Base-by-base conservation (phyloP, 2,113 vertebrate species). In the Helogale parvula region DNA sequence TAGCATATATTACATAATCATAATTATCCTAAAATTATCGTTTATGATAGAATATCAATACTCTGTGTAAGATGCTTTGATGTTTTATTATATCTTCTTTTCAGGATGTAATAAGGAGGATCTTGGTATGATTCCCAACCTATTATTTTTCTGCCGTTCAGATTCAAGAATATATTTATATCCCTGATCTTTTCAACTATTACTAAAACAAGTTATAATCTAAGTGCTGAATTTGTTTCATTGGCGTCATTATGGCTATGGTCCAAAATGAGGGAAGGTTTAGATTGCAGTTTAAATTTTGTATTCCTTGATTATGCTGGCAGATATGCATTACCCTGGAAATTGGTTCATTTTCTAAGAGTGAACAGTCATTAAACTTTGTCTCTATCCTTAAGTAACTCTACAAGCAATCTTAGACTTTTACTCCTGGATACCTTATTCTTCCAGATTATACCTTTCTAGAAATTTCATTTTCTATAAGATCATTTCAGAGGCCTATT, bases 321-420 rank as follows among this genome's bases (percentile, higher is more conserved):
- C 57, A 80, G 90, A 41, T 92, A 50, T 33, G 17, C 31, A 77
- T 96, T 86, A 82, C 63, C n/a, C 77, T 63, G 79, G 38, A 47
- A 89, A 50, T 68, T 91, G 65, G 38, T 88, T 97, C 38, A 76
- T 94, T 97, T 92, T 88, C 54, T 95, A 77, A 87, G 38, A n/a
- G 35, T 60, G 47, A 95, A 81, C 2, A 50, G 38, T 33, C 6
- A 14, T 93, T 81, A 89, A 89, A 13, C 63, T 92, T 85, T 81
- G 35, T 54, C 41, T 94, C 65, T 81, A 76, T 13, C 33, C 33
- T 81, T 93, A 91, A 83, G 13, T 25, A 79, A 84, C 50, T 68
- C 84, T 89, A 21, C 1, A 54, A 80, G 54, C 15, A 47, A 11
- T 47, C 52, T 84, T 96, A 85, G 31, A 77, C 47, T 89, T 94